Base-by-base conservation (phyloP, 2,113 vertebrate genomes). In the Ascaphus truei region DNA sequence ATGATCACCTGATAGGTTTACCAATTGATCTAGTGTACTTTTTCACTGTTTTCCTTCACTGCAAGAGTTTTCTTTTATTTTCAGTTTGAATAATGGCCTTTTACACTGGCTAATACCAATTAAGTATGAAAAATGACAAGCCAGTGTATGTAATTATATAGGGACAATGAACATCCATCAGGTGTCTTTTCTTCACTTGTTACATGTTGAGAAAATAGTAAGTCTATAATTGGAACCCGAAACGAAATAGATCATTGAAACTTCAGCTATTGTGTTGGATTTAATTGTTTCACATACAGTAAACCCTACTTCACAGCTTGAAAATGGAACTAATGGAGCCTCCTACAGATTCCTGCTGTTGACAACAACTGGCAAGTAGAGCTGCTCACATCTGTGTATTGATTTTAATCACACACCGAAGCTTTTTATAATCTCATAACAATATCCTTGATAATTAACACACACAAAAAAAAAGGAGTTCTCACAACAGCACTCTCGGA, bases 361-460 rank as follows among this genome's bases (percentile, higher is more conserved):
- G n/a, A 30, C 34, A 43, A 55, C 26, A 43, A 55, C 26, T 22
- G 51, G 34, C 20, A 57, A 41, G 27, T 2, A 22, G 27, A 33
- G 30, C 2, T 6, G 22, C 22, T 68, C 27, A 27, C 11, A 53
- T 47, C 52, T 68, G 37, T 7, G 20, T 22, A 68, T 3, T 22
- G 15, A 58, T 47, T 58, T 43, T 68, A 68, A 34, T 58, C 18
- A 33, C 18, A n/a, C 34, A 26, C 29, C 47, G 26, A 57, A 29
- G 64, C 39, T 58, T 68, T 55, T 36, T 5, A 48, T 57, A 68
- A 58, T 68, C 29, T 57, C 39, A 58, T 8, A 58, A 68, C 52
- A 58, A 68, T 48, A 68, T 58, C 65, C 41, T 26, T 16, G 37
- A 58, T 68, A 68, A 47, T 57, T 58, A 47, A 13, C 22, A 58